Base-by-base conservation (phyloP, 2,888 invertebrate species). In the Spicauda simplicius region DNA sequence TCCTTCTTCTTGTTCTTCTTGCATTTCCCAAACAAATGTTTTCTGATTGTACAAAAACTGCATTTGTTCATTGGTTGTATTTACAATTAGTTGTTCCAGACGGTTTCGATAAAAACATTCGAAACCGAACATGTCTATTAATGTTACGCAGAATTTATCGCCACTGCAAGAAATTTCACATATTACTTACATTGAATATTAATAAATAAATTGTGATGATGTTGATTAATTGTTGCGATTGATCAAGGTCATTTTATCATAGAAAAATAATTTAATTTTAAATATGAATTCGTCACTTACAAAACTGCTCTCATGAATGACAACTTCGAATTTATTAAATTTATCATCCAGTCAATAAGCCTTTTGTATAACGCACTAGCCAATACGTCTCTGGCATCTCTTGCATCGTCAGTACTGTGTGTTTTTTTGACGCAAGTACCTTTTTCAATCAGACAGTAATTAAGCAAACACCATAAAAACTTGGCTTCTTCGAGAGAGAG, bases 21-120 rank as follows among this genome's bases (percentile, higher is more conserved):
- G 95, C 96, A 97, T 96, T 94, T 98, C 98, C 96, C 97, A 98
- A 7, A 96, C 96, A 86, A 98, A 99, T 71, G 97, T 95, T 80
- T 97, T 95, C 86, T 99, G 98, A 79, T 98, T 97, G 85, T 98
- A 99, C 76, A 97, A 96, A 83, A 97, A 98, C 82, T 98, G 98
- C 82, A 99, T 95, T 87, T 98, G 98, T 83, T 99, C 98, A 82
- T 98, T 99, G 69, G 97, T 94, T 0, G 97, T 96, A 82, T 99
- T 99, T 2, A 98, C 96, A 74, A 98, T 95, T 10, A 99, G 92
- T 83, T 98, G 98, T 76, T 98, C 97, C 71, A 98, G 93, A 12
- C 96, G 95, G 87, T 99, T 99, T 76, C 95, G 94, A 75, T 96
- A 95, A 83, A 97, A 97, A 82, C 98, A 98, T 91, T 99, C 98